Evolutionary conservation across 2,888 invertebrate species (phyloP), one percentile per base, ranked within the genome.

Genomic region (Andrena hattorfiana): DNA sequence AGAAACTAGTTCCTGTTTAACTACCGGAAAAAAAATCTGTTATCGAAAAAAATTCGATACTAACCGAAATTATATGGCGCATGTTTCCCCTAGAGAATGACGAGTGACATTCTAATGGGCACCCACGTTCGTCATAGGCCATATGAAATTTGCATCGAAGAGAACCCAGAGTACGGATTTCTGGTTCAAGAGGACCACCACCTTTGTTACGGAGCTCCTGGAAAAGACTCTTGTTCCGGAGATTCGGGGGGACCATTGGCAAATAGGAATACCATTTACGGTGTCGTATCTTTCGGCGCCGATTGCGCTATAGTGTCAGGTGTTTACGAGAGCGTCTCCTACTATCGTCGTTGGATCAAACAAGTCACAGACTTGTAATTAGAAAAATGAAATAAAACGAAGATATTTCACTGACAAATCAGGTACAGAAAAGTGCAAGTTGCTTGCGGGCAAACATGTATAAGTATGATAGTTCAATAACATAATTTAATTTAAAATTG

Each of bases 211-310:
- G 91, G 89, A 16, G 73, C 16, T 1, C 35, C 0, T 5, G 81
- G 81, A 8, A 81, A 77, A 26, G 91, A 91, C 66, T 83, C 91
- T 23, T 91, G 91, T 67, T 81, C 70, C 23, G 91, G 91, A 0
- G 91, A 91, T 75, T 91, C 91, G 0, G 91, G 91, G n/a, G 91
- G 91, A 60, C 88, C 91, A 6, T 68, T 91, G 67, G 86, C 89
- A 10, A 81, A 66, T 74, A 64, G 16, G 20, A 60, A 54, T 5
- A 89, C 81, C 2, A 72, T 91, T 63, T 90, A 90, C 16, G 91
- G 91, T 2, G 62, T 91, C 16, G 91, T 91, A n/a, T 90, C 91
- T 8, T 91, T 91, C 51, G 91, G 91, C 0, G 20, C 75, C 5
- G 76, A 74, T 5, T 91, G 91, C 60, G 91, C 80, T n/a, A 2